Conservation (phyloP, 1,140 invertebrate species). For the Halesus radiatus region DNA sequence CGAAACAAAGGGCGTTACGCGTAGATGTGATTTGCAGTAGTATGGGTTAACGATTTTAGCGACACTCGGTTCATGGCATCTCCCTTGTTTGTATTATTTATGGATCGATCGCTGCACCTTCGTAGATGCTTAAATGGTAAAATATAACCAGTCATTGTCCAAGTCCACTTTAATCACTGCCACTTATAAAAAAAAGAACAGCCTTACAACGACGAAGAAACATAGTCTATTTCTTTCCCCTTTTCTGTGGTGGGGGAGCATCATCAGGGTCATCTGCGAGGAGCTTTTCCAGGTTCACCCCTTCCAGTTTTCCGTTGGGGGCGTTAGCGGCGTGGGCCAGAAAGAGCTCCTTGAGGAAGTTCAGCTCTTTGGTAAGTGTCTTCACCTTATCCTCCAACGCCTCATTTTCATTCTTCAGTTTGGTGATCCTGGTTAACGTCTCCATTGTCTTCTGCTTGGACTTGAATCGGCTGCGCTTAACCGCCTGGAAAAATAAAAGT, state of each 20-base stretch:
- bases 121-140: too few relatives aligned
- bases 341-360: conserved; percentile 90
- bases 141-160: too few relatives aligned
- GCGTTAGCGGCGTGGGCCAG: conserved; percentile 80
- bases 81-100: too few relatives aligned
- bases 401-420: conserved; percentile 87
- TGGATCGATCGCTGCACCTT: too few relatives aligned
- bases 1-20: too few relatives aligned
- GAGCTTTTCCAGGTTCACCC: conserved; percentile 70
- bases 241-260: not conserved
- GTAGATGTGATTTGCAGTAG: too few relatives aligned
- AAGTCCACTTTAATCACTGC: too few relatives aligned
- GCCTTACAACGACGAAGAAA: not conserved
- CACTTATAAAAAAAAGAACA: too few relatives aligned
- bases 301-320: conserved; percentile 67
- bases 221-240: not conserved
- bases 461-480: conserved; percentile 90
- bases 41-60: too few relatives aligned
- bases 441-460: conserved; percentile 86
- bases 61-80: too few relatives aligned
- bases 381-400: conserved; percentile 89
- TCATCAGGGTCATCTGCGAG: conserved; percentile 68
- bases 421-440: conserved; percentile 83
- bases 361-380: conserved; percentile 86
- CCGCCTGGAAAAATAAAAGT: conserved; percentile 74